Conservation (phyloP, 2,113 vertebrate genomes). For the Stictonetta naevosa region DNA sequence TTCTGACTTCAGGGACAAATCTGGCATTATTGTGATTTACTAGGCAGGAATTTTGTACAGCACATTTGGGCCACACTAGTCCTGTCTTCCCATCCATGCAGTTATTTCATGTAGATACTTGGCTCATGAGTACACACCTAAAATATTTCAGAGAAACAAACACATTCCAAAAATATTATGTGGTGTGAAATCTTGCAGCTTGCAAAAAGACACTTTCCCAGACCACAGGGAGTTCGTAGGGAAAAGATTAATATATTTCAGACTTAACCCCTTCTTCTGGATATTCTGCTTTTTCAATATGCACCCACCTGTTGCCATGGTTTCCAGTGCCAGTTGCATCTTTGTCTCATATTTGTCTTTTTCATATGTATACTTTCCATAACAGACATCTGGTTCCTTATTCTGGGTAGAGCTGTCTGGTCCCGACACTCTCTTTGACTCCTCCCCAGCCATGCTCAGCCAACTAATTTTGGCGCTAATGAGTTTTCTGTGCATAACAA, state of each 20-base stretch:
- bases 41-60: neutral
- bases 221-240: neutral
- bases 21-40: neutral
- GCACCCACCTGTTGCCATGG: slow-evolving; percentile 24
- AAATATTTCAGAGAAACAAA: neutral
- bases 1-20: neutral
- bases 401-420: neutral
- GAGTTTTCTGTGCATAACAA: neutral
- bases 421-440: neutral
- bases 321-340: neutral
- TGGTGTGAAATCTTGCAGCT: neutral
- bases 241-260: neutral
- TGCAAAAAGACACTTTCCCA: neutral
- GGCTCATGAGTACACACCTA: neutral
- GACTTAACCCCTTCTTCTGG: neutral
- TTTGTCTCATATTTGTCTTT: neutral
- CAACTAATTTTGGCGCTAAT: neutral
- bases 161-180: neutral
- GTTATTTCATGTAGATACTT: neutral
- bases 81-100: neutral
- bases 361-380: neutral
- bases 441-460: neutral
- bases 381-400: neutral
- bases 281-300: neutral
- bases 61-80: neutral